Evolutionary conservation across 2,113 vertebrate genomes (phyloP).

Genomic region (Pelobates fuscus): DNA sequence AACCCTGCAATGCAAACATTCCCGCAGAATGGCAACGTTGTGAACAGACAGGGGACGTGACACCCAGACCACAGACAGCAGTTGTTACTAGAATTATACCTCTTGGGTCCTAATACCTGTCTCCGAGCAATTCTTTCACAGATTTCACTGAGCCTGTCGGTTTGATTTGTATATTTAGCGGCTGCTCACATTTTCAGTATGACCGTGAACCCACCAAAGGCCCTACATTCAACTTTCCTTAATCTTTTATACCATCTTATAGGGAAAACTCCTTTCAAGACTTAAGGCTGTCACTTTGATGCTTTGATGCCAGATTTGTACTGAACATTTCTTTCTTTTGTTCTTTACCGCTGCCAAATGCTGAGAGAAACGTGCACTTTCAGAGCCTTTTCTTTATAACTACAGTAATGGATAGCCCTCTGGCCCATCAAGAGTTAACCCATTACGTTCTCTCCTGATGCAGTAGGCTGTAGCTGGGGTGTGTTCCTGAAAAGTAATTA

Average conservation of each 20-base stretch:
- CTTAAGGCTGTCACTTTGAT: constrained; percentile 15
- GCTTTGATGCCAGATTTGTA: not conserved
- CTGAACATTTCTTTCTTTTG: constrained; percentile 13
- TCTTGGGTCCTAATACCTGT: too few relatives aligned
- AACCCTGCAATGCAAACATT: too few relatives aligned
- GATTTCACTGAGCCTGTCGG: too few relatives aligned
- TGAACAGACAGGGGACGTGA: too few relatives aligned
- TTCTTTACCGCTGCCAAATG: not conserved
- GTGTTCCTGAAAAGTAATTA: not conserved
- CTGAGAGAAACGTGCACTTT: not conserved
- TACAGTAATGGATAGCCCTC: not conserved
- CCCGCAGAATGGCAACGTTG: too few relatives aligned
- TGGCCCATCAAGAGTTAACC: not conserved
- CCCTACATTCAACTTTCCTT: not conserved
- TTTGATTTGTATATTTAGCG: too few relatives aligned
- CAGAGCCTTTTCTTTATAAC: not conserved
- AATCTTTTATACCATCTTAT: not conserved
- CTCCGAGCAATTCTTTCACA: too few relatives aligned
- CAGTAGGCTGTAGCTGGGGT: not conserved
- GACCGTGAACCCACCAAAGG: not conserved
- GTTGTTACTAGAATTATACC: too few relatives aligned
- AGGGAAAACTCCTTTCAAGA: not conserved
- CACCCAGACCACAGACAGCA: too few relatives aligned
- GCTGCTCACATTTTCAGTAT: not conserved
- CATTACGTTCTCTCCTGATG: not conserved